phyloP scores from a whole-genome alignment of 1,140 invertebrate species.

The Eurytemora carolleeae region DNA sequence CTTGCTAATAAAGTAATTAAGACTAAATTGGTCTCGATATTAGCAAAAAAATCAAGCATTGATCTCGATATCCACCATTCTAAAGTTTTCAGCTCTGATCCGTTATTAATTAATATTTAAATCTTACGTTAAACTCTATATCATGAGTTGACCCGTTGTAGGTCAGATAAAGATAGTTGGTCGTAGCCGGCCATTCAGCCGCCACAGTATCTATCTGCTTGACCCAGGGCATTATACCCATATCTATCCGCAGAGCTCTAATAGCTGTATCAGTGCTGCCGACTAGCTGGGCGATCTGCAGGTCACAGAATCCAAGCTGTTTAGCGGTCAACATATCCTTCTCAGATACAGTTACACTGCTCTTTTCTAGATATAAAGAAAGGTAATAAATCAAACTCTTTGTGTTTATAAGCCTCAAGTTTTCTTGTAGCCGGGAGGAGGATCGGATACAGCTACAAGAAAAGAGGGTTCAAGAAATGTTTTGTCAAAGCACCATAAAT shows the following conservation, averaged over 20 bases:
- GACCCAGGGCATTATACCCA: conserved; percentile 53
- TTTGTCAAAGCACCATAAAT: no score
- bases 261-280: conserved; percentile 66
- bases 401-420: no score
- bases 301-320: conserved; percentile 87
- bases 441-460: no score
- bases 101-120: conserved; percentile 35
- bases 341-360: no score
- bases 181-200: conserved; percentile 93
- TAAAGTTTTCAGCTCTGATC: no score
- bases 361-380: no score
- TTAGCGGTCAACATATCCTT: conserved; percentile 58
- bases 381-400: no score
- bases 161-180: conserved; percentile 93
- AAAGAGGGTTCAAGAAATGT: no score
- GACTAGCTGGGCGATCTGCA: conserved; percentile 71
- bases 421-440: no score
- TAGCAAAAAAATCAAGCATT: no score
- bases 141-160: conserved; percentile 81
- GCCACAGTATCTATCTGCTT: conserved; percentile 99
- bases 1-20: background rate
- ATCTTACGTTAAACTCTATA: conserved; percentile 44
- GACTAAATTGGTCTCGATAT: conserved; percentile 46
- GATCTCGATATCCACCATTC: no score
- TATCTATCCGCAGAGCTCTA: conserved; percentile 22